Percentiles rank a stretch among this genome's conserved stretches.
These are phyloP conservation scores for Drepana arcuata DNA, from an alignment of 1,140 invertebrate species.

Conservation along the genomic window DNA sequence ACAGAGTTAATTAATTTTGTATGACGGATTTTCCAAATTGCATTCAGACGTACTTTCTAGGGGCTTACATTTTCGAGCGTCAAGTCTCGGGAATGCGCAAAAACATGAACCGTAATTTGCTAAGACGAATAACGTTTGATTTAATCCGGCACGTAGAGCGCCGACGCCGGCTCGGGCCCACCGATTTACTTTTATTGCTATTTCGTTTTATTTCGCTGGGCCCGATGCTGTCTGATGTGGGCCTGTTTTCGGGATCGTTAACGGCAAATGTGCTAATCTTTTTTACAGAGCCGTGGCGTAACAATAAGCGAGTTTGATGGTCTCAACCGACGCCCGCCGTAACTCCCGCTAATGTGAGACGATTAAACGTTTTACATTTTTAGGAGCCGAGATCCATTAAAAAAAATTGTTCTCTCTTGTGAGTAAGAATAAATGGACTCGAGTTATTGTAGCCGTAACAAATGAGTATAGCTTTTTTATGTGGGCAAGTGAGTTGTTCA, in stretches of 20 bases:
- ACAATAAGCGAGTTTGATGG: conserved; percentile 48
- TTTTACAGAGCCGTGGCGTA: conserved; percentile 48
- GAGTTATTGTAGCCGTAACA: too few relatives aligned
- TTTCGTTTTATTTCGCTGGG: conserved; percentile 57
- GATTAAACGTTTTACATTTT: conserved; percentile 43
- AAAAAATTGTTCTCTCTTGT: too few relatives aligned
- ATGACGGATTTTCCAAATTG: conserved; percentile 24
- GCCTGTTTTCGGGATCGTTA: conserved; percentile 61
- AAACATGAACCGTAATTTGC: conserved; percentile 59
- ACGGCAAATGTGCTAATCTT: conserved; percentile 66
- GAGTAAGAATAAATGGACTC: too few relatives aligned
- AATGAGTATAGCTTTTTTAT: too few relatives aligned
- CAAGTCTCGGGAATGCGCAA: conserved; percentile 33
- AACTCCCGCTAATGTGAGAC: conserved; percentile 35
- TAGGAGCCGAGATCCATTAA: conserved; percentile 11
- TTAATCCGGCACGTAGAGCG: conserved; percentile 57
- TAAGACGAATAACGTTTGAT: conserved; percentile 68
- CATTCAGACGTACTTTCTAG: conserved; percentile 27
- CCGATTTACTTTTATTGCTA: conserved; percentile 66
- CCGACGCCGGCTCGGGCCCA: conserved; percentile 30
- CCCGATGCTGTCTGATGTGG: conserved; percentile 47
- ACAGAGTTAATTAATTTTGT: conserved; percentile 13
- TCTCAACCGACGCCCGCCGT: conserved; percentile 24
- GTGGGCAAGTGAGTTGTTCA: too few relatives aligned
- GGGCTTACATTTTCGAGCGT: conserved; percentile 33